Evolutionary conservation across 2,888 invertebrate species (phyloP).

Genomic region (Coecobrya sp.): DNA sequence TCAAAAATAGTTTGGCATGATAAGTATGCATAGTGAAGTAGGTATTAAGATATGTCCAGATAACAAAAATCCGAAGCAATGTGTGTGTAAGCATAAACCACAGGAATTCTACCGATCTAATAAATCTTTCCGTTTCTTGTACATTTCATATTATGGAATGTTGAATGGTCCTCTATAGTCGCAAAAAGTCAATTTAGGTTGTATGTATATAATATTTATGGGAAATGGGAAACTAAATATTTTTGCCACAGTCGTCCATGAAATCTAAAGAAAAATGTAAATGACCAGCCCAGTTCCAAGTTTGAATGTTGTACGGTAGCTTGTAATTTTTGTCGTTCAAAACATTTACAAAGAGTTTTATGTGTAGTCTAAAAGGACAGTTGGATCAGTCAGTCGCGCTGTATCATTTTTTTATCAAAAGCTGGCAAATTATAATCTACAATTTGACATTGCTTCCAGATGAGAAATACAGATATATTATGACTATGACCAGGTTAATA

Average conservation of each 20-base stretch:
- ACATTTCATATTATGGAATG: neutral
- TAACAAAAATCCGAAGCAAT: neutral
- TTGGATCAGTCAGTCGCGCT: neutral
- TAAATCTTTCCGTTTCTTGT: conserved; percentile 13
- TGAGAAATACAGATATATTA: neutral
- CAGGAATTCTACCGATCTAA: conserved; percentile 21
- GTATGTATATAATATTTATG: neutral
- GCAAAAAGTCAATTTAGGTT: neutral
- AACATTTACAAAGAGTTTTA: neutral
- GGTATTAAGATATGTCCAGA: conserved; percentile 20
- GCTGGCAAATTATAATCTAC: neutral
- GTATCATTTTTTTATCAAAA: conserved; percentile 4
- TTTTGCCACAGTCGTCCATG: neutral
- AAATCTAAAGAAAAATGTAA: neutral
- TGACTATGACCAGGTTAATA: conserved; percentile 1
- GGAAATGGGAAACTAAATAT: neutral
- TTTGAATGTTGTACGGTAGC: neutral
- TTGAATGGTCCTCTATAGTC: neutral
- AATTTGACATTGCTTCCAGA: conserved; percentile 19
- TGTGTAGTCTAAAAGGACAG: neutral
- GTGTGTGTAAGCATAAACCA: neutral
- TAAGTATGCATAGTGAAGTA: conserved; percentile 11
- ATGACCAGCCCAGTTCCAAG: conserved; percentile 45
- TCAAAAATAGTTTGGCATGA: conserved; percentile 29
- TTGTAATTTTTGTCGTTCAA: neutral